Evolutionary conservation across 2,888 invertebrate species (phyloP).

Genomic region (Parnassius smintheus): DNA sequence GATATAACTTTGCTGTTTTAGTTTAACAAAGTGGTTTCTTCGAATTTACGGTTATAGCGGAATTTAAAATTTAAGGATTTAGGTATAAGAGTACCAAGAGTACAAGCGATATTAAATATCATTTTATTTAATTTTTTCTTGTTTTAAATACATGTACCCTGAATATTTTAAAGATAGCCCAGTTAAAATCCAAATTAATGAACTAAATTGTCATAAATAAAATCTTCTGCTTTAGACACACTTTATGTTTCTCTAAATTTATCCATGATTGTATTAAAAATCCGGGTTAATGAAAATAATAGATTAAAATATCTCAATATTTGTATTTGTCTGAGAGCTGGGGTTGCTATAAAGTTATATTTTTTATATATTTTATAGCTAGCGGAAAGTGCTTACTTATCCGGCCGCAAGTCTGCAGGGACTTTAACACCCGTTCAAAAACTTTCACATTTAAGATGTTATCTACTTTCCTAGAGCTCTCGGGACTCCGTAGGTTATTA

Average conservation of each 20-base stretch:
- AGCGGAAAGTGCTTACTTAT: constrained; percentile 32
- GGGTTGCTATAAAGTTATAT: constrained; percentile 43
- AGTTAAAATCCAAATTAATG: too few species aligned
- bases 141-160: too few species aligned
- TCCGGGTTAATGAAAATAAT: too few species aligned
- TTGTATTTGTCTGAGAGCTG: constrained; percentile 38
- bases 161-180: too few species aligned
- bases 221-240: too few species aligned
- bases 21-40: constrained; percentile 29
- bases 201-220: too few species aligned
- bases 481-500: constrained; percentile 57
- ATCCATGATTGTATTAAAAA: too few species aligned
- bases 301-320: constrained; percentile 24
- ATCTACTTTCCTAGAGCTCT: constrained; percentile 52
- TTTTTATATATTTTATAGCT: constrained; percentile 31
- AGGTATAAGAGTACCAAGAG: too few species aligned
- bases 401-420: constrained; percentile 41
- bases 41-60: constrained; percentile 22
- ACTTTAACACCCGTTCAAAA: constrained; percentile 47
- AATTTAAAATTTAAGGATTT: constrained; percentile 25
- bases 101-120: not conserved
- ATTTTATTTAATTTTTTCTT: too few species aligned
- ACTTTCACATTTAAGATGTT: constrained; percentile 70
- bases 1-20: constrained; percentile 41
- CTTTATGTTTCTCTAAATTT: too few species aligned